phyloP scores from a whole-genome alignment of 2,113 vertebrate genomes.

The Xiphophorus hellerii region DNA sequence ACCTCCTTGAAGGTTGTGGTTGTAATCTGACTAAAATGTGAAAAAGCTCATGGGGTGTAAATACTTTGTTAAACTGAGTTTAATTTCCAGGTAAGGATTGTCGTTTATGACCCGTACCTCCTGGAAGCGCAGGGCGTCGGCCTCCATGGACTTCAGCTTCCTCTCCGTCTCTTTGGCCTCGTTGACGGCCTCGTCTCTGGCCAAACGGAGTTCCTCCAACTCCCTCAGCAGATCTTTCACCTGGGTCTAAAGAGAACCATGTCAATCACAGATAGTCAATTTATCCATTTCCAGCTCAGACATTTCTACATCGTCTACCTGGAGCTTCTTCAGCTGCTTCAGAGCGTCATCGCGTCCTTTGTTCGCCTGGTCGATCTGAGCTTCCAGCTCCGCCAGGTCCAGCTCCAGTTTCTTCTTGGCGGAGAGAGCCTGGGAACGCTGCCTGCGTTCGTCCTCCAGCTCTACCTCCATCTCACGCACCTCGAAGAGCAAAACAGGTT shows the following conservation, averaged over 20 bases:
- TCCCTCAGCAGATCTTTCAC: conserved; percentile 92
- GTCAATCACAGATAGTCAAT: neutral
- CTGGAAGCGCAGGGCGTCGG: conserved; percentile 90
- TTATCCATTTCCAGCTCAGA: neutral
- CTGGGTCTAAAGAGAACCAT: conserved; percentile 79
- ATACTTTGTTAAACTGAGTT: neutral
- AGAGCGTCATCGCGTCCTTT: conserved; percentile 92
- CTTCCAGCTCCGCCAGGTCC: conserved; percentile 90
- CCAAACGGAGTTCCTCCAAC: conserved; percentile 88
- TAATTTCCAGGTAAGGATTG: neutral
- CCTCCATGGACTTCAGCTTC: conserved; percentile 94
- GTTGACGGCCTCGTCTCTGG: conserved; percentile 89
- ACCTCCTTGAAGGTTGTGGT: neutral
- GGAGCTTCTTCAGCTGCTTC: conserved; percentile 92
- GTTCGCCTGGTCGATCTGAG: conserved; percentile 89
- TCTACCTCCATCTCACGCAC: conserved; percentile 94
- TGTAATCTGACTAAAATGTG: neutral
- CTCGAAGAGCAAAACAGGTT: conserved; percentile 62
- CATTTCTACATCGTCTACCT: conserved; percentile 76
- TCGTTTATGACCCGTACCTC: conserved; percentile 81
- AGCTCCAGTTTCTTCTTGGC: conserved; percentile 93
- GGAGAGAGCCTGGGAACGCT: conserved; percentile 86
- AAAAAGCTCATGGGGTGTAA: neutral
- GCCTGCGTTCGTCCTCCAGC: conserved; percentile 92
- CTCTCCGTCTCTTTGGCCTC: conserved; percentile 92